Conservation (phyloP, 1,140 invertebrate species). For the Pomacea maculata region DNA sequence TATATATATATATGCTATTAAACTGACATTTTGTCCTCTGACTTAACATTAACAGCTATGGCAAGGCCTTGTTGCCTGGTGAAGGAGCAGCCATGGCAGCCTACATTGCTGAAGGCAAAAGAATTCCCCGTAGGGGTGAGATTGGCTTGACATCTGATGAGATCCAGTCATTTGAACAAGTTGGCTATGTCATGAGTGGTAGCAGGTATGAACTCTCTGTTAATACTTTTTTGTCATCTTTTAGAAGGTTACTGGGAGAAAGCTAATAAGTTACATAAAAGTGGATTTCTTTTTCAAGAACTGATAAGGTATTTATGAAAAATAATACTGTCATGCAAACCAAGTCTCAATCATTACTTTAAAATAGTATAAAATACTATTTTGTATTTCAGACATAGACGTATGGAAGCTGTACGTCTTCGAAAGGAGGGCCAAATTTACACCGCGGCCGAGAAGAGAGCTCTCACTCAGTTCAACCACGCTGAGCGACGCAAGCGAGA, state of each 20-base stretch:
- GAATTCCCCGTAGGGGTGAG: conserved; percentile 97
- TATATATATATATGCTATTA: background rate
- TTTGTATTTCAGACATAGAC: conserved; percentile 80
- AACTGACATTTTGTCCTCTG: background rate
- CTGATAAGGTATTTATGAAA: no score
- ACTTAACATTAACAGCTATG: conserved; percentile 68
- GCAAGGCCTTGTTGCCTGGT: conserved; percentile 89
- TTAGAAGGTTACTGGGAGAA: no score
- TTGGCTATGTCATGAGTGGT: conserved; percentile 97
- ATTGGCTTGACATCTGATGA: conserved; percentile 97
- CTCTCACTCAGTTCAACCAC: conserved; percentile 97
- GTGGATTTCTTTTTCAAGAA: no score
- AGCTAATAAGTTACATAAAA: no score
- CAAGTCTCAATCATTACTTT: no score
- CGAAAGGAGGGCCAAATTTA: conserved; percentile 99
- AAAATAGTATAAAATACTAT: background rate
- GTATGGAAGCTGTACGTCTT: conserved; percentile 99
- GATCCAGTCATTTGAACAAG: conserved; percentile 92
- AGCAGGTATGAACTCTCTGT: conserved; percentile 73
- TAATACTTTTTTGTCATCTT: no score
- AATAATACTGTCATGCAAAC: no score
- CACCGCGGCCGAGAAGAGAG: conserved; percentile 98
- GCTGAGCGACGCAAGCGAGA: conserved; percentile 94
- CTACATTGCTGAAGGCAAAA: conserved; percentile 97
- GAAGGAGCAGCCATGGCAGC: conserved; percentile 98